Base-by-base conservation (phyloP, 2,797 vertebrate genomes). In the Rhodeus uyekii region DNA sequence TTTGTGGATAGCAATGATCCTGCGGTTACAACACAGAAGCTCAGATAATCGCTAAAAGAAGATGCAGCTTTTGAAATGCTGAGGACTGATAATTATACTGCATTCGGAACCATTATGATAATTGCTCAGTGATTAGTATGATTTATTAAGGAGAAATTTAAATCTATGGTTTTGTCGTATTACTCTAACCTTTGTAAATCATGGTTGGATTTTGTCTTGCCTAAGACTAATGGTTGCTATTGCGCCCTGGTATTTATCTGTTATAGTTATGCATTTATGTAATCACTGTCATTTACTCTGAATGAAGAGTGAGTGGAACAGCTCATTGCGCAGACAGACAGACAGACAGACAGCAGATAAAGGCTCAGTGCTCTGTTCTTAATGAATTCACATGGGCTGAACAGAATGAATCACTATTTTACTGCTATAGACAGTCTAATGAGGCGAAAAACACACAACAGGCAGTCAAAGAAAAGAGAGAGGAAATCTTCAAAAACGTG, bases 201-300 rank as follows among this genome's bases (percentile, higher is more conserved):
- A 9, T 34, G 8, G 46, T 55, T 2, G 18, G 44, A 29, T 19
- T 68, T 36, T 39, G 19, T 14, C 29, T 42, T 13, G 42, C 7
- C 8, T 64, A 29, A 34, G 29, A 77, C 29, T 55, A 55, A 68
- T 65, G 32, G 19, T 27, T 78, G 76, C 0, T 13, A 18, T 19
- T 64, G 58, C 12, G 39, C 19, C 75, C 58, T 64, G 13, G 29
- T 24, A 48, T 78, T 36, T 78, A 67, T 78, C 46, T 53, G 34
- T 39, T 39, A 53, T 53, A 22, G 34, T 68, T 55, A 55, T 53
- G 34, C 34, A 55, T 53, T 50, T 38, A 74, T 74, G 14, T 50
- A 53, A 65, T 78, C 61, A 55, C 63, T 55, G 24, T 42, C 46
- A 68, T 78, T 78, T 58, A 27, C 76, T 78, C 32, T 78, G n/a